Conservation (phyloP, 2,888 invertebrate species). For the Rugalucina vietnamica region DNA sequence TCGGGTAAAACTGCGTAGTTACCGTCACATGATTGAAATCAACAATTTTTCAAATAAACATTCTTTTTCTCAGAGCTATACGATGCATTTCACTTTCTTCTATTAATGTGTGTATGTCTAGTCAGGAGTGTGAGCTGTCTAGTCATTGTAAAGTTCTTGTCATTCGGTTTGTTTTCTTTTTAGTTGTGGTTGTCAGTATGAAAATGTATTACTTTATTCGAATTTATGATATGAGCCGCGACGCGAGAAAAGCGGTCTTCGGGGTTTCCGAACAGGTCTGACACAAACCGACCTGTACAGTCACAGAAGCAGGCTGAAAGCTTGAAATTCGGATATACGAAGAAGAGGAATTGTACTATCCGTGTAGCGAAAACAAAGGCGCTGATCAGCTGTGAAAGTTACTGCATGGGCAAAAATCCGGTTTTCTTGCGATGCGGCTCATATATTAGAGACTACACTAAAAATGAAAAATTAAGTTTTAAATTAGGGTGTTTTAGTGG, state of each 20-base stretch:
- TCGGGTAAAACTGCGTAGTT: too few relatives aligned
- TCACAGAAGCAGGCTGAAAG: neutral
- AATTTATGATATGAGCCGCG: too few relatives aligned
- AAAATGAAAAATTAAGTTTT: neutral
- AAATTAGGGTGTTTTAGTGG: neutral
- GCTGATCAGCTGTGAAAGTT: neutral
- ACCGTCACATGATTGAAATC: neutral
- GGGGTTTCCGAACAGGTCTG: neutral
- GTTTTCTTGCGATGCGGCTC: neutral
- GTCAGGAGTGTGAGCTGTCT: conserved; percentile 11
- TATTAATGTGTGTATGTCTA: neutral
- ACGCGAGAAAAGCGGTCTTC: neutral
- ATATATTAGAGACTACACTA: neutral
- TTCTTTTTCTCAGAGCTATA: neutral
- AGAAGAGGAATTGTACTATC: too few relatives aligned
- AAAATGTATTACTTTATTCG: neutral
- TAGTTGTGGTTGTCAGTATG: neutral
- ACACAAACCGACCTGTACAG: neutral
- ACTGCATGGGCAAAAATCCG: neutral
- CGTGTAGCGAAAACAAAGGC: too few relatives aligned
- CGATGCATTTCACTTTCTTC: neutral
- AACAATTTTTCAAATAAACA: neutral
- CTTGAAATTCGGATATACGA: neutral
- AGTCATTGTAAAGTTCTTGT: conserved; percentile 4
- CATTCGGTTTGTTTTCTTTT: neutral